Evolutionary conservation across 2,888 invertebrate genomes (phyloP), one percentile per base, ranked within the genome.

Genomic region (Spialia ferax): DNA sequence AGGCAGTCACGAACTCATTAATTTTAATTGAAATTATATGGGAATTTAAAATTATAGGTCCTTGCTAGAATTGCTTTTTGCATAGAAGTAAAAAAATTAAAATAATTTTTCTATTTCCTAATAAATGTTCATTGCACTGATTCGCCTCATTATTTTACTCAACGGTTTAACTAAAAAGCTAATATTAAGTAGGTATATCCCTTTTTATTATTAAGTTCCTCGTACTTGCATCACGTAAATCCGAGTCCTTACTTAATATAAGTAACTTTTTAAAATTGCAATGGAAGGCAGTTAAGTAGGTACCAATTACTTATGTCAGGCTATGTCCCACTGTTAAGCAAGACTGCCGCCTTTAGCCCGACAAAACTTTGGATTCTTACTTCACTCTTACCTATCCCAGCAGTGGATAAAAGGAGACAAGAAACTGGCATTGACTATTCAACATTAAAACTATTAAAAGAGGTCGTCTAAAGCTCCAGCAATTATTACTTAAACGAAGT

Each of bases 401-500:
- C 50, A 5, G 23, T 52, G 50, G 23, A 7, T 20, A 11, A 52
- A 29, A 8, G 29, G 6, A 52, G 11, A 22, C 3, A 52, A n/a
- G 7, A 45, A 45, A 18, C 45, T 20, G 18, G 10, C 18, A 45
- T 10, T 45, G 20, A 45, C 45, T 45, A 45, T 3, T 10, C 20
- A 45, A 20, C 18, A 45, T 45, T 45, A 45, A 45, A 45, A 45
- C 18, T 45, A 29, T 54, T 38, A 38, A 63, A 59, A 26, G 38
- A 35, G 50, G 50, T 59, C 23, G 35, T 35, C 35, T 65, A 56
- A 35, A 65, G 26, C 59, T 59, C 59, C 38, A 52, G 65, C 65
- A 65, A 65, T 64, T 52, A 65, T 65, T 59, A 48, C 48, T 60
- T 45, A 42, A 48, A 65, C 50, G 50, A 65, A 65, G 45, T 59